A percentile compares a stretch with the other conserved stretches of the same genome.
Evolutionary conservation across 2,888 invertebrate genomes (phyloP).

Genomic region (Drosophila anomalata): DNA sequence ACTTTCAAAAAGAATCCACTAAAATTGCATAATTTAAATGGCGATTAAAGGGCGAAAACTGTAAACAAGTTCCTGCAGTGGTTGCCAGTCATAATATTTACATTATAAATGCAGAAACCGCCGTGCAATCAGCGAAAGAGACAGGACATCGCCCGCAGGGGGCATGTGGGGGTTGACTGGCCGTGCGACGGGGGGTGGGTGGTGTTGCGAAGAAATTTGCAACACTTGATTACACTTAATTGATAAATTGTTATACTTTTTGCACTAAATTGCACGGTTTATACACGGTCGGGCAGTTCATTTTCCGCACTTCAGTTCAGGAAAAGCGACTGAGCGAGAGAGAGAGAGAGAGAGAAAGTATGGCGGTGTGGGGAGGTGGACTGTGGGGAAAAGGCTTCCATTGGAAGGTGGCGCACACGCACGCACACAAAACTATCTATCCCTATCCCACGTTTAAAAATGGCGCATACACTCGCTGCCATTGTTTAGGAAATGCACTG

Average conservation of each 20-base stretch:
- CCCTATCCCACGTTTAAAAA: conserved; percentile 78
- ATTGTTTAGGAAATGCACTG: conserved; percentile 77
- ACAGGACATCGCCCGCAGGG: conserved; percentile 3
- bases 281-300: conserved; percentile 47
- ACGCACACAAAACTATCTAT: conserved; percentile 76
- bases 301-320: conserved; percentile 48
- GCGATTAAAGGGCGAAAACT: conserved; percentile 50
- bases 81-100: conserved; percentile 49
- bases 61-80: conserved; percentile 68
- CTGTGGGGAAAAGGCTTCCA: conserved; percentile 58
- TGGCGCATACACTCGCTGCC: conserved; percentile 77
- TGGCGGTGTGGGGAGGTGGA: not conserved
- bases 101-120: conserved; percentile 47
- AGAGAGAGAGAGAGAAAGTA: not conserved
- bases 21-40: conserved; percentile 65
- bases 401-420: conserved; percentile 76
- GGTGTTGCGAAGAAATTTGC: conserved; percentile 13
- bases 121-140: conserved; percentile 42
- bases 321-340: conserved; percentile 30
- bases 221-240: conserved; percentile 52
- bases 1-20: conserved; percentile 15
- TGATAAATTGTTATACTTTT: conserved; percentile 45
- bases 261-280: conserved; percentile 43
- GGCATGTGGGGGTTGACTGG: not conserved
- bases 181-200: not conserved